Conservation (phyloP, 2,888 invertebrate genomes). For the Caenorhabditis uteleia region DNA sequence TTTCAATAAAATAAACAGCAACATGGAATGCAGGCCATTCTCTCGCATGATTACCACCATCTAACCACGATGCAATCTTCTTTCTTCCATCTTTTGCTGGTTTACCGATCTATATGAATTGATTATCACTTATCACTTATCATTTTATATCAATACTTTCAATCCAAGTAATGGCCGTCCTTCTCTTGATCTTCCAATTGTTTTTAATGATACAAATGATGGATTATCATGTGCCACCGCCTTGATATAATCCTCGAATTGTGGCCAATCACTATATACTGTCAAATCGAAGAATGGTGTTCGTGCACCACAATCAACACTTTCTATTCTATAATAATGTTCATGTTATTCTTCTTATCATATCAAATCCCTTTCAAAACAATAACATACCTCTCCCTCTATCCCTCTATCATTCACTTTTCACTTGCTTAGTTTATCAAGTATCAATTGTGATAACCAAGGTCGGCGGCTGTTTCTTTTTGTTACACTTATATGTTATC, state of each 20-base stretch:
- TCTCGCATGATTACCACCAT: slow-evolving; percentile 66
- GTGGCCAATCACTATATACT: slow-evolving; percentile 58
- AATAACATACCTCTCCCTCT: no score
- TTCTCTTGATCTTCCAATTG: slow-evolving; percentile 56
- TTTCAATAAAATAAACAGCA: slow-evolving; percentile 67
- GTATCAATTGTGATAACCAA: no score
- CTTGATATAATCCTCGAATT: slow-evolving; percentile 55
- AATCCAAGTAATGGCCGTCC: slow-evolving; percentile 57
- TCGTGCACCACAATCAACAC: slow-evolving; percentile 20
- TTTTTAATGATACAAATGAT: slow-evolving; percentile 51
- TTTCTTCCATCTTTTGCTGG: slow-evolving; percentile 27
- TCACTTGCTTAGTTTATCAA: no score
- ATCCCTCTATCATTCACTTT: no score
- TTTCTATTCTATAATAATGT: no score
- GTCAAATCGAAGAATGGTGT: slow-evolving; percentile 52
- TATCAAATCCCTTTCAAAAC: no score
- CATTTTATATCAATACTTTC: slow-evolving; percentile 32
- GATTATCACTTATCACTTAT: not conserved
- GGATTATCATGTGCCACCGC: slow-evolving; percentile 54
- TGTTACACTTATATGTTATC: no score
- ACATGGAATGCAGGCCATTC: slow-evolving; percentile 69
- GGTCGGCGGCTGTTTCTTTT: no score
- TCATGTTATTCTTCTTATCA: no score
- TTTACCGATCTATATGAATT: slow-evolving; percentile 48
- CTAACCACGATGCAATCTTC: slow-evolving; percentile 67